Evolutionary conservation across 2,113 vertebrate species (phyloP).

Genomic region (Terrapene triunguis): DNA sequence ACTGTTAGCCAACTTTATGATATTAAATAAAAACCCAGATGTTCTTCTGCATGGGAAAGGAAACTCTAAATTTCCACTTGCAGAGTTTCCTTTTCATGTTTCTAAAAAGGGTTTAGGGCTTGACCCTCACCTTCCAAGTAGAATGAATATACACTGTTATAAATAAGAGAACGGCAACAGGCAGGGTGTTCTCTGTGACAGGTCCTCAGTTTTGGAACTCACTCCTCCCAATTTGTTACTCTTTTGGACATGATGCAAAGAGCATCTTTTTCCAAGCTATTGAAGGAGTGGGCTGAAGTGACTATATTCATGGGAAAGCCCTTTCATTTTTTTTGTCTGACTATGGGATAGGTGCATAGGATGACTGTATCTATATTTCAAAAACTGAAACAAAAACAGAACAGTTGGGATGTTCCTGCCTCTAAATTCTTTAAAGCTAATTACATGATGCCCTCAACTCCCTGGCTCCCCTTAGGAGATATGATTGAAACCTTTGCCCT

Average conservation of each 20-base stretch:
- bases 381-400: neutral
- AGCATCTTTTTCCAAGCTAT: neutral
- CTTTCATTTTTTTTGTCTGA: neutral
- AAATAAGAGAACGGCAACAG: neutral
- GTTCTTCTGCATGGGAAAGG: neutral
- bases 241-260: neutral
- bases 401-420: neutral
- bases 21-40: neutral
- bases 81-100: neutral
- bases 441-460: neutral
- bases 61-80: neutral
- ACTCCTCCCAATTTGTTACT: neutral
- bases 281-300: neutral
- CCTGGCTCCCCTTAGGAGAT: neutral
- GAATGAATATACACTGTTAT: neutral
- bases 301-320: neutral
- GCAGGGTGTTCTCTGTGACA: neutral
- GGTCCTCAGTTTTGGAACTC: neutral
- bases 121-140: neutral
- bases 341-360: neutral
- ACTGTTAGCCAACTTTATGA: fast-evolving
- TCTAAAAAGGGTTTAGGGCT: neutral
- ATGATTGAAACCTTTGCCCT: neutral
- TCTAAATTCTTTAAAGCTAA: neutral
- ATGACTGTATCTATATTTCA: neutral